Conservation (phyloP, 2,888 invertebrate species). For the Cistogaster globosa region DNA sequence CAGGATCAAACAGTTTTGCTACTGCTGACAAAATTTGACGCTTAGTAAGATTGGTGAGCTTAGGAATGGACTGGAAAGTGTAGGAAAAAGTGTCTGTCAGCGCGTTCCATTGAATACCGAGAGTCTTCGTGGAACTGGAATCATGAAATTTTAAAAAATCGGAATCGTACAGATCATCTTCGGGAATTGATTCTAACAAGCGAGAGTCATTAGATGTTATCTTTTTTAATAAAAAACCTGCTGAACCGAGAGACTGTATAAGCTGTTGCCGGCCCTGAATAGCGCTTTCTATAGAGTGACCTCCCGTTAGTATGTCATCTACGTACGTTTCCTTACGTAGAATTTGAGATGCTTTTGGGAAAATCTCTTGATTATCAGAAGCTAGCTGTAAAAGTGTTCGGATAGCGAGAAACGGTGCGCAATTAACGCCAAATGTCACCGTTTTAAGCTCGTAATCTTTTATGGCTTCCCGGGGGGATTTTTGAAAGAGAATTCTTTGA, state of each 20-base stretch:
- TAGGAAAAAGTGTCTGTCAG: background rate
- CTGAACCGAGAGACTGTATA: background rate
- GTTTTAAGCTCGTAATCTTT: background rate
- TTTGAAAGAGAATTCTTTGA: constrained; percentile 21
- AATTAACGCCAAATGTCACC: background rate
- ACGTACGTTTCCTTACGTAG: background rate
- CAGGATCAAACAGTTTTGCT: background rate
- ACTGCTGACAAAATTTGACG: no score
- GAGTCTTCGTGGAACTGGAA: constrained; percentile 4
- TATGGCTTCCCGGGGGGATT: background rate
- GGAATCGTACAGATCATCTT: constrained; percentile 4
- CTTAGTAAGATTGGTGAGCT: background rate
- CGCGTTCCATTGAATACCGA: constrained; percentile 21
- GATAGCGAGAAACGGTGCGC: background rate
- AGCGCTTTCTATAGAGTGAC: background rate
- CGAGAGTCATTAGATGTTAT: constrained; percentile 6
- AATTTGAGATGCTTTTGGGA: constrained; percentile 29
- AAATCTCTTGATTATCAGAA: constrained; percentile 2
- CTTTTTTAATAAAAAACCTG: background rate
- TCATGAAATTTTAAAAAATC: constrained; percentile 4
- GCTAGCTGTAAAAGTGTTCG: constrained; percentile 7
- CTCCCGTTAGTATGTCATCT: background rate
- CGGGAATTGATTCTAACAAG: background rate
- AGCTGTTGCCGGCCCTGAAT: background rate
- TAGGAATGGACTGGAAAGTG: background rate